phyloP scores from a whole-genome alignment of 2,797 vertebrate genomes.

The Notolabrus celidotus region DNA sequence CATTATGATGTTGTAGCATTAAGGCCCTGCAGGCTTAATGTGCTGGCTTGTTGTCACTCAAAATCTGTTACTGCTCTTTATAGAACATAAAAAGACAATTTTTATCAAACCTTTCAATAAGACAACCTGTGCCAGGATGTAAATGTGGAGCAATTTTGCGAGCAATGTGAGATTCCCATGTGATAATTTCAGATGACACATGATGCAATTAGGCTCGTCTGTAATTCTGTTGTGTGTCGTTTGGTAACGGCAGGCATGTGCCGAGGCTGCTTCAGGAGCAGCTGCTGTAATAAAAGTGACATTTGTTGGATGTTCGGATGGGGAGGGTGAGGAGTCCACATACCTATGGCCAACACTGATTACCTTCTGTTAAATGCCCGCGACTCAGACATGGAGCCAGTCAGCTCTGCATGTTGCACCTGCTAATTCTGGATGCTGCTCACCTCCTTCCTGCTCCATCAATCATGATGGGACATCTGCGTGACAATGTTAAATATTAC shows the following conservation, averaged over 20 bases:
- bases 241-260: conserved; percentile 38
- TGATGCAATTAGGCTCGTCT: conserved; percentile 55
- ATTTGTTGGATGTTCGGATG: conserved; percentile 46
- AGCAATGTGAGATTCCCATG: not conserved
- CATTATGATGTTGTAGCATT: conserved; percentile 21
- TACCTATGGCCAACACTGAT: conserved; percentile 56
- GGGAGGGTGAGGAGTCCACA: conserved; percentile 32
- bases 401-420: conserved; percentile 40
- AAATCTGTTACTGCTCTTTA: conserved; percentile 13
- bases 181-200: conserved; percentile 50
- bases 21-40: not conserved
- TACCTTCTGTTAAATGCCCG: conserved; percentile 44
- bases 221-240: conserved; percentile 55
- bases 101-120: not conserved
- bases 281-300: conserved; percentile 69
- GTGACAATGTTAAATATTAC: conserved; percentile 44
- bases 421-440: conserved; percentile 38
- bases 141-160: conserved; percentile 14
- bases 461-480: conserved; percentile 43
- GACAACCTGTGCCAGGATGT: not conserved
- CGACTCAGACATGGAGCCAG: conserved; percentile 31
- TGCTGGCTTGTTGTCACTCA: conserved; percentile 3
- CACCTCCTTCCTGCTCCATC: conserved; percentile 28
- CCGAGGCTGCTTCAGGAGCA: conserved; percentile 59
- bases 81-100: not conserved